Evolutionary conservation across 2,888 invertebrate genomes (phyloP), one percentile per base, ranked within the genome.

Genomic region (Myopa tessellatipennis): DNA sequence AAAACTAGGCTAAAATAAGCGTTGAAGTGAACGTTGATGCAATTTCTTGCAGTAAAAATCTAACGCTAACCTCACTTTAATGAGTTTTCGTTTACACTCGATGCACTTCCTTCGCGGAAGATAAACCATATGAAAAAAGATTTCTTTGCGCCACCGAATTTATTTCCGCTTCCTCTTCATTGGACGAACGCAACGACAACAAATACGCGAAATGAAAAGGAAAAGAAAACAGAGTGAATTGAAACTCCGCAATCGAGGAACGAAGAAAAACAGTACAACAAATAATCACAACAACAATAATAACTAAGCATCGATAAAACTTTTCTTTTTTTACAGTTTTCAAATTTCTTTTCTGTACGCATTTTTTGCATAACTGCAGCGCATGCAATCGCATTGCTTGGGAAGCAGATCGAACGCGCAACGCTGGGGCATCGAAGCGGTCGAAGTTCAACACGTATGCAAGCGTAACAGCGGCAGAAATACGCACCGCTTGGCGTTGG

Each of bases 111-210:
- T 61, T 34, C 26, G 14, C 61, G 45, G n/a, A 61, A 26, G 61
- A 10, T 7, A n/a, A 61, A 26, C 0, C 10, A 61, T 4, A 61
- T 26, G 18, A 45, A 68, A 68, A 14, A 16, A 18, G 18, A 26
- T 26, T 26, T 36, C 38, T n/a, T 40, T 68, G 69, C 69, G 69
- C 69, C 52, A 50, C 69, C 34, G 14, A 50, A 50, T 50, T 50
- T 16, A 69, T 69, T 69, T 69, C 69, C 69, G 69, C 69, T 69
- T 69, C 69, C 69, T 69, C 69, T 52, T 69, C 69, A 18, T 69
- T n/a, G 38, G 45, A 45, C 52, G 36, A 69, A 16, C 7, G 34
- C 18, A 50, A 26, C 50, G 50, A 65, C 4, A 34, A 38, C 36
- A 63, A 63, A 8, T 1, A 50, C 55, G 1, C 65, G 50, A 52